Conservation (phyloP, 1,140 invertebrate species). For the Eumeta japonica region DNA sequence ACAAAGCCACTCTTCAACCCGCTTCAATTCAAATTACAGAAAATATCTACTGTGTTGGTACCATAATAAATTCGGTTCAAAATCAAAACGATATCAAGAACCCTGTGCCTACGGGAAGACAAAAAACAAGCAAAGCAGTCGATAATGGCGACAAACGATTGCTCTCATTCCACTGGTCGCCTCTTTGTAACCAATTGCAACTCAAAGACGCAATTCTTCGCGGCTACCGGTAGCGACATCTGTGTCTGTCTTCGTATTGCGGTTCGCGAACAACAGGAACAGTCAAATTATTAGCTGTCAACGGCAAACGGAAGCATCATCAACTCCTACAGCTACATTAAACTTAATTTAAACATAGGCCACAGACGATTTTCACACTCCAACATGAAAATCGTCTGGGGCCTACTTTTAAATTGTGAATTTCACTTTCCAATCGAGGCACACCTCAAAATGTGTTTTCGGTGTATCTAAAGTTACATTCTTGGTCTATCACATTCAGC, state of each 20-base stretch:
- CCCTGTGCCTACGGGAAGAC: slow-evolving; percentile 6
- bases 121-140: slow-evolving; percentile 4
- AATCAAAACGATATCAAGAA: background rate
- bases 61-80: slow-evolving; percentile 7
- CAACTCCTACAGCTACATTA: slow-evolving; percentile 10
- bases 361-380: no score
- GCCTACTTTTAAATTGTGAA: no score
- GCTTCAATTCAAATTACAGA: slow-evolving; percentile 2
- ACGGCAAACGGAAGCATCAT: slow-evolving; percentile 17
- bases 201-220: no score
- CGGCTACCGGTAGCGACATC: no score
- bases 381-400: no score
- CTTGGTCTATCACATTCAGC: no score
- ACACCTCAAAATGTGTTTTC: slow-evolving; percentile 23
- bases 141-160: slow-evolving; percentile 6
- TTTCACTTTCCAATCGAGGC: slow-evolving; percentile 19
- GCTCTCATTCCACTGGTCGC: slow-evolving; percentile 4
- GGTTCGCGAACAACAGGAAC: background rate
- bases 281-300: slow-evolving; percentile 12
- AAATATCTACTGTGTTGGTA: slow-evolving; percentile 5
- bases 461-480: slow-evolving; percentile 8
- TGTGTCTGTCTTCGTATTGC: background rate
- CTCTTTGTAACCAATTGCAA: slow-evolving; percentile 2
- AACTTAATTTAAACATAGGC: slow-evolving; percentile 13
- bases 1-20: background rate